Evolutionary conservation across 2,888 invertebrate genomes (phyloP), one percentile per base, ranked within the genome.

Genomic region (Plutella xylostella): DNA sequence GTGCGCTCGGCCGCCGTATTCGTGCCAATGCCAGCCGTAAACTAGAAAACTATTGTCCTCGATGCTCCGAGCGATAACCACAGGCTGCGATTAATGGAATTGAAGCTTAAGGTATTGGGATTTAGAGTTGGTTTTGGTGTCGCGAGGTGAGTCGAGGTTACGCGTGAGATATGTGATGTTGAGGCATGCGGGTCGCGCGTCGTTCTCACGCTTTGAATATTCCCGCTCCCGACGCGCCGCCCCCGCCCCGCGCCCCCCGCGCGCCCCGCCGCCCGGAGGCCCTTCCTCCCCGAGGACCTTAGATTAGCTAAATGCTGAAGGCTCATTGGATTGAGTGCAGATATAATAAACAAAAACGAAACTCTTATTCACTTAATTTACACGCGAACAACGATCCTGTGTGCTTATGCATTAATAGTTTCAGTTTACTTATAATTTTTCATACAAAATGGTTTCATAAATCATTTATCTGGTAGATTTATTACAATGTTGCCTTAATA

Each of bases 131-230:
- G 48, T 58, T 64, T 72, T 75, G 42, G 65, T 41, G 21, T 48
- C 53, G 43, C 38, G 49, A 15, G 37, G 46, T 33, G 48, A 50
- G 65, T 68, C 71, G 79, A 79, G 74, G 80, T 80, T 78, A 74
- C 77, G 75, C 82, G 82, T 83, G 82, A 82, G 82, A 82, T 83
- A 82, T 80, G 79, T 79, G 77, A 72, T 79, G 77, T 73, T 73
- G 74, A 74, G 78, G 82, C 82, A 83, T 82, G 82, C 82, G 82
- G 82, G 82, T 79, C 82, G 79, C 80, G 72, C 75, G 62, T 68
- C 74, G 80, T 83, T 83, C 82, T 83, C 82, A 83, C 82, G 82
- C 82, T 82, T 80, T 79, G 79, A 82, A 83, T 83, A 80, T 80
- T 77, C 79, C 79, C 78, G 79, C 68, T 76, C 72, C 73, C 72